These are phyloP conservation scores for Phoebastria nigripes DNA, from an alignment of 2,797 vertebrate species.

Conservation along the genomic window DNA sequence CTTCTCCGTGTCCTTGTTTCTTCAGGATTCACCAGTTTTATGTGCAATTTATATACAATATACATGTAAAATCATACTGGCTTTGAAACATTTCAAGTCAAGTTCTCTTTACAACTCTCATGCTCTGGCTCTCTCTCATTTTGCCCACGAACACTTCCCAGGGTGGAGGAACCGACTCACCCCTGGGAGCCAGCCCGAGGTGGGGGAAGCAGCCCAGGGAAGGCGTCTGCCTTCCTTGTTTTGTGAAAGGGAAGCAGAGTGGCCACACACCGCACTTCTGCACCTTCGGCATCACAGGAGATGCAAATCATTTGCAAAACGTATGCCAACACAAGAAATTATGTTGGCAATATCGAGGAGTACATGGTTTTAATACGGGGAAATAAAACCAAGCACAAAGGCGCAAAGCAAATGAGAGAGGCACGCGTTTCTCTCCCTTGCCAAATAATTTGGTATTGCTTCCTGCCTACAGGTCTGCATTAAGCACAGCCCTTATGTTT, in stretches of 20 bases:
- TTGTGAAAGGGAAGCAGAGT: not conserved
- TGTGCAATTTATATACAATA: not conserved
- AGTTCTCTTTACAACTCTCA: not conserved
- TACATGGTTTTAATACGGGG: not conserved
- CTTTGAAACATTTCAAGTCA: not conserved
- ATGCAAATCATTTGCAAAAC: not conserved
- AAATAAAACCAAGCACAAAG: not conserved
- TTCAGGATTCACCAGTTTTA: not conserved
- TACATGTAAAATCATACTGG: not conserved
- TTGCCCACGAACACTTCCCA: not conserved
- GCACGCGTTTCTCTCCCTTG: not conserved
- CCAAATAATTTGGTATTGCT: not conserved
- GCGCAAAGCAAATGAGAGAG: not conserved
- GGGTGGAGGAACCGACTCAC: not conserved
- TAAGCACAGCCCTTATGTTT: not conserved
- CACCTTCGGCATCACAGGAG: not conserved
- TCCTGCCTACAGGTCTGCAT: not conserved
- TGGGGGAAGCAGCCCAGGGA: not conserved
- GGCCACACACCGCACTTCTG: not conserved
- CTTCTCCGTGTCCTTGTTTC: not conserved
- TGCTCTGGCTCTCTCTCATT: not conserved
- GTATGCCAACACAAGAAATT: not conserved
- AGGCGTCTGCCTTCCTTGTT: rapidly evolving
- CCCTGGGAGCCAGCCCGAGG: rapidly evolving
- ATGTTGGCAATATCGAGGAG: not conserved